phyloP scores from a whole-genome alignment of 1,140 invertebrate species.

The Melanaphis sacchari region DNA sequence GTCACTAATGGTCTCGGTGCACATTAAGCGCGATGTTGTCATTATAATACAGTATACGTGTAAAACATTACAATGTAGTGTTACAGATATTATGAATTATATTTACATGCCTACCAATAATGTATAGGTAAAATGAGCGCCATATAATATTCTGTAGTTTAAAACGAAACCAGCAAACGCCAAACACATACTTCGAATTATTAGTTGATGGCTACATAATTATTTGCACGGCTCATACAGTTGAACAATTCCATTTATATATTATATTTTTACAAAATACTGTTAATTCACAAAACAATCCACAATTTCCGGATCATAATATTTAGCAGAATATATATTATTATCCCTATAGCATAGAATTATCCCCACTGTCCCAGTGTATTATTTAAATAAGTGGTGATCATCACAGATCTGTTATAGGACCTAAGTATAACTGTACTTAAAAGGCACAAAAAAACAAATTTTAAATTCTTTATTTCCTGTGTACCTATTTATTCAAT shows the following conservation, averaged over 20 bases:
- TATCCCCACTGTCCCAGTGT: not conserved
- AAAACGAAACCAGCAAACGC: no score
- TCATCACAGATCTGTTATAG: not conserved
- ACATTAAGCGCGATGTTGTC: not conserved
- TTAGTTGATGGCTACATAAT: no score
- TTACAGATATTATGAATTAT: not conserved
- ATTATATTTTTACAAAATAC: not conserved
- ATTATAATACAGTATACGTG: not conserved
- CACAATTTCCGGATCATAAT: not conserved
- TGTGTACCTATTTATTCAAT: no score
- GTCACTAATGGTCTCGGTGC: slow-evolving; percentile 12
- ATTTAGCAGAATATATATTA: not conserved
- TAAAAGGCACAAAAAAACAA: not conserved
- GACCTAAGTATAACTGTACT: not conserved
- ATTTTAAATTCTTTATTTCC: not conserved
- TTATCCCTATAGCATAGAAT: not conserved
- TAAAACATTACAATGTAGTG: not conserved
- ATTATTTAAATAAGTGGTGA: not conserved
- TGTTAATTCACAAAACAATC: not conserved
- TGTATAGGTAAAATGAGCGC: not conserved
- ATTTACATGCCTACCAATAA: not conserved
- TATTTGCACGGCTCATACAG: no score
- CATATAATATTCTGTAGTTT: no score
- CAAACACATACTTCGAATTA: no score
- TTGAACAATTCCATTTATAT: not conserved